Base-by-base conservation (phyloP, 1,140 invertebrate species). In the Matsumurasca onukii region DNA sequence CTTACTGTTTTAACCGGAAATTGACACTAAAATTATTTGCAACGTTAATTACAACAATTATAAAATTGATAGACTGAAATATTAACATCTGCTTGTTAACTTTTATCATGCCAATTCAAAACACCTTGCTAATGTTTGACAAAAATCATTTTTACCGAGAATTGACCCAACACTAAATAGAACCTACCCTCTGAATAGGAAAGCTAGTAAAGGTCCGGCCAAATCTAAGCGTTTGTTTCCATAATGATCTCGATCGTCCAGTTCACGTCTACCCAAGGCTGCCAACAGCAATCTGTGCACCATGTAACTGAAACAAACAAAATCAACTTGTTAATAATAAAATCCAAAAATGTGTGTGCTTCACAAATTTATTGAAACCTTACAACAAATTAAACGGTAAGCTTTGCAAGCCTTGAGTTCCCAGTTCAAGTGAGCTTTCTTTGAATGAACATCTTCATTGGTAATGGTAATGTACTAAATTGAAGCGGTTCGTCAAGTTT, bases 201-300 rank as follows among this genome's bases (percentile, higher is more conserved):
- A 98, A 49, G 98, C 97, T 31, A 99, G 78, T 25, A 99, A 79
- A 0, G 98, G 97, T 24, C 98, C 98, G 77, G 98, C 98, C 48
- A 99, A 82, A 85, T 99, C 98, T 48, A 99, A 81, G 74, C 98
- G 86, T 80, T 99, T 99, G 81, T 99, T 99, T 31, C 98, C 98
- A 80, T 99, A 98, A 78, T 99, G 97, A 98, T 99, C 98, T 78
- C 98, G 86, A 82, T 99, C 98, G 82, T 99, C 98, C 25, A 98
- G 83, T 82, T 99, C 97, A 74, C 97, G 83, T 20, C 97, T 84
- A 66, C 97, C 97, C n/a, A 99, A 81, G 12, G 97, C 93, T 59
- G 97, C 96, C 63, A 98, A 79, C 15, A 99, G 81, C 55, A 99
- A 80, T 72, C 98, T 86, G 80, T 99, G 97, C 0, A 99, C 97